Evolutionary conservation across 1,140 invertebrate genomes (phyloP).

Genomic region (Pristionchus pacificus): DNA sequence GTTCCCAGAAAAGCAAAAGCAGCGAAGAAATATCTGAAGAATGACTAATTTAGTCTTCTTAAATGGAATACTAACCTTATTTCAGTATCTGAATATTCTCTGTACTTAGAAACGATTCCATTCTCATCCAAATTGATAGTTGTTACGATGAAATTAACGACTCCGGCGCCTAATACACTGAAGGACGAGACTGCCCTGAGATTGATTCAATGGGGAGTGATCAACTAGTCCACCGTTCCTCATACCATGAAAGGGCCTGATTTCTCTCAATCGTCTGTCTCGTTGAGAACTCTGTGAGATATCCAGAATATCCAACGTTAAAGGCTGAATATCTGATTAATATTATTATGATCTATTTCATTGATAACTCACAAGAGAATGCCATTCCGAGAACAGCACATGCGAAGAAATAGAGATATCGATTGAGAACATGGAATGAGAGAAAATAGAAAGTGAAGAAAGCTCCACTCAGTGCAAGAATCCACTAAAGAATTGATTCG

Average conservation of each 20-base stretch:
- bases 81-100: neutral
- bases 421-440: neutral
- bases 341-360: neutral
- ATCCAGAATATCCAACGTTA: neutral
- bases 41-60: neutral
- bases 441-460: neutral
- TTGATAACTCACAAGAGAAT: neutral
- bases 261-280: neutral
- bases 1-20: neutral
- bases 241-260: neutral
- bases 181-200: neutral
- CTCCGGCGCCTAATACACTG: neutral
- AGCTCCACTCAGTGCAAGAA: neutral
- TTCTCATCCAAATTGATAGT: neutral
- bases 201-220: too few relatives aligned
- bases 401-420: neutral
- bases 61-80: neutral
- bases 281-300: neutral
- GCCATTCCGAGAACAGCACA: neutral
- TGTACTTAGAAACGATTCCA: neutral
- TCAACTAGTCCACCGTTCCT: too few relatives aligned
- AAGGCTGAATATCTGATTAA: neutral
- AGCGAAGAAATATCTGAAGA: neutral
- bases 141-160: neutral
- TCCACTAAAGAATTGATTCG: neutral